Base-by-base conservation (phyloP, 2,797 vertebrate species). In the Kryptopterus vitreolus region DNA sequence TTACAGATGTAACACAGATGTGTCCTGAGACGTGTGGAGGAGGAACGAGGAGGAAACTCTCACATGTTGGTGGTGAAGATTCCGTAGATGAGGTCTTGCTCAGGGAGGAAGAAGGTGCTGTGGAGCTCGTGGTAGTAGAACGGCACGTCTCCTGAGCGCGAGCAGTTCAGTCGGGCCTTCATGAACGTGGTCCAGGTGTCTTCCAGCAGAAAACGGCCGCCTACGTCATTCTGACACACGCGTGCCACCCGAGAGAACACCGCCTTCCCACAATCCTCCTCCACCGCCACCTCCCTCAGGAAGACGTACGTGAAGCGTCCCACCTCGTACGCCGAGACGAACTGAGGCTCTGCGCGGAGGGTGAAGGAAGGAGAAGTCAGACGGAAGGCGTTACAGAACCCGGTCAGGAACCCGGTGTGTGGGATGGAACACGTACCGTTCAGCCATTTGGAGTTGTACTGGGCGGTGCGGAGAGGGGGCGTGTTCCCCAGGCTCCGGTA, bases 141-240 rank as follows among this genome's bases (percentile, higher is more conserved):
- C 0, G 96, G 96, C 80, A 97, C 95, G 85, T 98, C 97, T 26
- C 97, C 97, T 0, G 97, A 96, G 46, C 95, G 95, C 13, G 97
- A 98, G 87, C 97, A 99, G 93, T 98, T 98, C 61, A 99, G 91
- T 0, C 97, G 93, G 1, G 97, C 96, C 89, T 99, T 99, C 96
- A 97, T 98, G 88, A 98, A 99, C 1, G 97, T 99, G 77, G 97
- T 99, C 97, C 97, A 99, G 0, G 97, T 98, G 88, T 98, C 97
- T 81, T 98, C 97, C 81, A 98, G 82, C 13, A 99, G 94, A 50
- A 98, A 99, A 0, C 97, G 95, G 3, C 97, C 97, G 0, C 97
- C 97, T 5, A 98, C 92, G 73, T 99, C 97, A 0, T 98, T 98
- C 90, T 97, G 96, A 83, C 97, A 98, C 18, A 99, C 94, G 0